phyloP scores from a whole-genome alignment of 2,888 invertebrate genomes.

The Cecidostiba fungosa region DNA sequence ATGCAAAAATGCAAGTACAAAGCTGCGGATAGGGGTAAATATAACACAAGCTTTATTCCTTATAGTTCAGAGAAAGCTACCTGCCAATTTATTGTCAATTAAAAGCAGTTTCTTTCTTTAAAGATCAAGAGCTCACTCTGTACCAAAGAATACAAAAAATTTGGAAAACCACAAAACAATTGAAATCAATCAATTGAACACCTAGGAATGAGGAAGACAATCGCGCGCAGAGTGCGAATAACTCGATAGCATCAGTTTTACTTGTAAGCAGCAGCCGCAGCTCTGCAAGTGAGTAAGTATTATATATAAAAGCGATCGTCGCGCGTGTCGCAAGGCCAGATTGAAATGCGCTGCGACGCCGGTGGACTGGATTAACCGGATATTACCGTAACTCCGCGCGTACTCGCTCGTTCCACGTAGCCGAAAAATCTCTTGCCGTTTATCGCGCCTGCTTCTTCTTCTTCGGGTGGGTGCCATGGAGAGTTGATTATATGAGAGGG shows the following conservation, averaged over 20 bases:
- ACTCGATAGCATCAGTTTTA: background rate
- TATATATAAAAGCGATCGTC: background rate
- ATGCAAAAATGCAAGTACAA: too few relatives aligned
- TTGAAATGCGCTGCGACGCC: conserved; percentile 32
- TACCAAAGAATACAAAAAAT: too few relatives aligned
- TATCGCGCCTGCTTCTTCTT: background rate
- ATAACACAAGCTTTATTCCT: too few relatives aligned
- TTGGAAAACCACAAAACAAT: background rate
- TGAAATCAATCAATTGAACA: background rate
- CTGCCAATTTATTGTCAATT: too few relatives aligned
- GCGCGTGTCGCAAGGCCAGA: conserved; percentile 54
- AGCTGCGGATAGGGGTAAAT: too few relatives aligned
- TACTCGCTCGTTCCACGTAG: conserved; percentile 13
- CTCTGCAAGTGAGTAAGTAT: background rate
- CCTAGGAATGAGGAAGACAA: background rate
- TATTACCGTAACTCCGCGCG: conserved; percentile 59
- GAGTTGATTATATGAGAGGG: background rate
- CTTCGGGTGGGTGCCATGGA: background rate
- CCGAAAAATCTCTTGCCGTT: conserved; percentile 44
- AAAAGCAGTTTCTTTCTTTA: too few relatives aligned
- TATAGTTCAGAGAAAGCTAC: too few relatives aligned
- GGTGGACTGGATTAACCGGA: conserved; percentile 62
- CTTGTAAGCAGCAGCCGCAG: background rate
- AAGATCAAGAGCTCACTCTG: too few relatives aligned
- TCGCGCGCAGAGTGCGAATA: background rate